Base-by-base conservation (phyloP, 2,113 vertebrate species). In the Brevimyrus niger region DNA sequence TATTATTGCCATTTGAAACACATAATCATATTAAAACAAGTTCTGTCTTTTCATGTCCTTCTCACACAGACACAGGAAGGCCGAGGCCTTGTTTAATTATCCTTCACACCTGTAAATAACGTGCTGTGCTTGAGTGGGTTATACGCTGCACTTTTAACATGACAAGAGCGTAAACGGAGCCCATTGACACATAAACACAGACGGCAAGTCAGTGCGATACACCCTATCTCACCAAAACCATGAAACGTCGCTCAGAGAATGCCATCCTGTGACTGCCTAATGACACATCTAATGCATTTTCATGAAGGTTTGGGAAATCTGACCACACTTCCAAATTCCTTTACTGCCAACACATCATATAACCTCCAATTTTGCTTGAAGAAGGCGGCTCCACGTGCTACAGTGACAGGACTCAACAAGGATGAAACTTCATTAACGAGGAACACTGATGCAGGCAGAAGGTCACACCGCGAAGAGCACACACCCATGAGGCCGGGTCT, bases 1-100 rank as follows among this genome's bases (percentile, higher is more conserved):
- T 17, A 86, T 1, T 42, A 80, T 1, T 86, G 3, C 31, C 50
- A 87, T 48, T 23, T 9, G 15, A 87, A 53, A 87, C 31, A 3
- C 10, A 87, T n/a, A 27, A 38, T 44, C n/a, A 31, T 53, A 87
- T 27, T 50, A 5, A 35, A 55, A 53, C 50, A 87, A 27, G 48
- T 21, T 51, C 85, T 87, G 31, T 80, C 73, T 38, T 87, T 87
- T 87, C 47, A 87, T 53, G 85, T 21, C 85, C 85, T 19, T 31
- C 85, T 31, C 13, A 38, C 50, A n/a, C 85, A 55, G 85, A 87
- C 0, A 2, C 7, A 53, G 48, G 27, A 87, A 17, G 21, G 4
- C 44, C 0, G 3, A 27, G 23, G 23, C 3, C 15, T 35, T 27
- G 11, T 55, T 87, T 87, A 27, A 31, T 69, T 27, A 31, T 31